These are phyloP conservation scores for Setipinna tenuifilis DNA, from an alignment of 2,797 vertebrate species.

Conservation along the genomic window DNA sequence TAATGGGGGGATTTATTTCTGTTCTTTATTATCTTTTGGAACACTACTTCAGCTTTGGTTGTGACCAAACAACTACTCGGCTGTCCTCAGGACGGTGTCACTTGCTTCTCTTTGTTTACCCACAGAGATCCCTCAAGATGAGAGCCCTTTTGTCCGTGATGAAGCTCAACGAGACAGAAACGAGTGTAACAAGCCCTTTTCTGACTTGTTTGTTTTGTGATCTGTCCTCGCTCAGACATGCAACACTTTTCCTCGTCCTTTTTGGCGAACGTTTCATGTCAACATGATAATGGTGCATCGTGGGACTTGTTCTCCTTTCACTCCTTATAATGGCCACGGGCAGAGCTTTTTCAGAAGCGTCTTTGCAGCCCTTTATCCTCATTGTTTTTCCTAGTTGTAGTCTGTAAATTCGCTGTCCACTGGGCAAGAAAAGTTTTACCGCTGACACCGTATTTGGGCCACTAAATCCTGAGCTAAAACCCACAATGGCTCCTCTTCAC, in stretches of 20 bases:
- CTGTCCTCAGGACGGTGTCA: neutral
- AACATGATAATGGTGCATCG: constrained; percentile 88
- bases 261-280: constrained; percentile 85
- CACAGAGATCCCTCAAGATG: constrained; percentile 13
- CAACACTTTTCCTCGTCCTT: constrained; percentile 54
- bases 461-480: constrained; percentile 66
- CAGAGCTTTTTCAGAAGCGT: constrained; percentile 73
- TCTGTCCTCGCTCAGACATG: constrained; percentile 42
- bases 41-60: constrained; percentile 1
- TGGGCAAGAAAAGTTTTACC: constrained; percentile 78
- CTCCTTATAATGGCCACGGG: constrained; percentile 84
- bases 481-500: constrained; percentile 73
- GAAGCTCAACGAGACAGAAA: constrained; percentile 13
- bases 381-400: constrained; percentile 35
- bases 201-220: constrained; percentile 17
- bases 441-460: constrained; percentile 47
- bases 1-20: constrained; percentile 14
- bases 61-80: neutral
- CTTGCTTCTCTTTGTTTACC: neutral
- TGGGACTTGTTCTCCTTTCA: constrained; percentile 83
- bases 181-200: constrained; percentile 7
- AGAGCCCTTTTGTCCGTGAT: neutral
- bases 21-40: constrained; percentile 12
- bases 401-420: constrained; percentile 79
- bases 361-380: constrained; percentile 75